Evolutionary conservation across 2,797 vertebrate species (phyloP), one percentile per base, ranked within the genome.

Genomic region (Neostethus bicornis): DNA sequence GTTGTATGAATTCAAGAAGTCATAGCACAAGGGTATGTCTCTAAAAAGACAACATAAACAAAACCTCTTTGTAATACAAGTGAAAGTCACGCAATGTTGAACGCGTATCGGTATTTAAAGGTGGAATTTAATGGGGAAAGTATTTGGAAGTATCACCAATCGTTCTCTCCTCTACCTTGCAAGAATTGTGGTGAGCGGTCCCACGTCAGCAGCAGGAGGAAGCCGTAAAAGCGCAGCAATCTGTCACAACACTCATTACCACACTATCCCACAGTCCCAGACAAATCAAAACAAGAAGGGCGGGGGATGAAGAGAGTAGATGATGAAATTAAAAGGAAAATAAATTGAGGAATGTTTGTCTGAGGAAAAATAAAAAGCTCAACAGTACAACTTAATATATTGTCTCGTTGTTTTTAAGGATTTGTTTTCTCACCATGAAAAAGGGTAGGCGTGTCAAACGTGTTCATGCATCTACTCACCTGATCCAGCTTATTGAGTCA

Each of bases 191-290:
- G 43, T 1, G 12, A 32, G 46, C 51, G 25, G 51, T 46, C 28
- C 16, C 28, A 31, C 9, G 32, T 46, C 43, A 43, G 64, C 61
- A 31, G 49, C 56, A 20, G 41, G n/a, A 32, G 59, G 48, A 61
- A 43, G 61, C 67, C 53, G 68, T 70, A 73, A 53, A 75, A 44
- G 53, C 19, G 51, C 60, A 49, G 54, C 61, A 69, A 65, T 83
- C 71, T 69, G 68, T 63, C 74, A 80, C 68, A 58, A 38, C 49
- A 19, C 70, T 82, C 61, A 64, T 76, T 72, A 76, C 55, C 39
- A 56, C 73, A 48, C 41, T 41, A 53, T 56, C 63, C 57, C 43
- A 47, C 7, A 2, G 63, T 44, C 5, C 1, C 49, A 62, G 46
- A 60, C 21, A 14, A 43, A 57, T 19, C 48, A 44, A 50, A 7